Base-by-base conservation (phyloP, 2,888 invertebrate species). In the Thereva unica region DNA sequence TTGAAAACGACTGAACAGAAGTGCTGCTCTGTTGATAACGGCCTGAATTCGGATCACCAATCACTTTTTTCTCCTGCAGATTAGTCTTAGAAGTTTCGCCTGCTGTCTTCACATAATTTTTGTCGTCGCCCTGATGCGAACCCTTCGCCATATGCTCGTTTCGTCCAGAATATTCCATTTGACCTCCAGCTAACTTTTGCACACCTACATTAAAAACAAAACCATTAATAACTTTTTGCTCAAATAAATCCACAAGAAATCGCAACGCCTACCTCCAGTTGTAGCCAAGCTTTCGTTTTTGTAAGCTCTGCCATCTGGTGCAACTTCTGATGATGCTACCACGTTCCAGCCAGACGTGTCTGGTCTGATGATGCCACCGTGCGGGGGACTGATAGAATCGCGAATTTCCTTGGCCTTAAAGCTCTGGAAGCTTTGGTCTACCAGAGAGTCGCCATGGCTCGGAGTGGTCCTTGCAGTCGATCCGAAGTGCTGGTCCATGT, bases 331-430 rank as follows among this genome's bases (percentile, higher is more conserved):
- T 66, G 86, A 85, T 5, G 86, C 84, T 72, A 86, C 84, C 54
- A 89, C 85, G 75, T 86, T 86, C 89, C 89, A 89, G 57, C 88
- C 89, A 52, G 85, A 85, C 70, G 85, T 77, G 49, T 78, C 78
- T 67, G 81, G 80, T 41, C 68, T 70, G 4, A 70, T 49, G 6
- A 72, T 67, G 53, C 78, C 78, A 53, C 75, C 74, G n/a, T 75
- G 85, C 66, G 88, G 87, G 38, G 91, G 90, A 68, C 89, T 89
- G 80, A 87, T 87, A 23, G 90, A 90, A 78, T 91, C 91, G 67
- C 90, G 85, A 70, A 91, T 87, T 82, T 91, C 90, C 82, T 91
- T 90, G 74, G 86, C 86, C 82, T 91, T 91, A 79, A 90, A 84
- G 71, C 89, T 87, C 78, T 89, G 85, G 82, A 90, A 91, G 77